Conservation (phyloP, 1,140 invertebrate genomes). For the Brachionus koreanus region DNA sequence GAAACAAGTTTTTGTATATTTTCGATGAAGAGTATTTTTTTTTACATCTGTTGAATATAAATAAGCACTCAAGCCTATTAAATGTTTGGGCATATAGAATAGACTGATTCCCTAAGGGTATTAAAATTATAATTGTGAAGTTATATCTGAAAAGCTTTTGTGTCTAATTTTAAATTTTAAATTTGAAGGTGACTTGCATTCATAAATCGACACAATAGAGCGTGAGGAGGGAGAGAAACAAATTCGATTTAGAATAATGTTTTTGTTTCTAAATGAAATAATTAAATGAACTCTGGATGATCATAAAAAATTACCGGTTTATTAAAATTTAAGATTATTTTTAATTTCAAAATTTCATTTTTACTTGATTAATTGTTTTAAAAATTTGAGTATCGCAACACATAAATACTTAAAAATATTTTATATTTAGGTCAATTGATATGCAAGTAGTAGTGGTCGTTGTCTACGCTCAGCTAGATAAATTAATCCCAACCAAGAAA, state of each 20-base stretch:
- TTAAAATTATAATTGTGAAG: neutral
- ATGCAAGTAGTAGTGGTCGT: neutral
- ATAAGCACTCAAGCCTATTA: too few species aligned
- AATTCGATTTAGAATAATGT: neutral
- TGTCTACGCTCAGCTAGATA: neutral
- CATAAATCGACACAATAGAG: neutral
- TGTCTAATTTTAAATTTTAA: neutral
- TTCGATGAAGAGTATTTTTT: too few species aligned
- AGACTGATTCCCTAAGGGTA: too few species aligned
- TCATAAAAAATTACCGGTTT: conserved; percentile 39
- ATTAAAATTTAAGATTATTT: neutral
- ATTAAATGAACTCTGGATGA: neutral
- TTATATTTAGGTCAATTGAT: conserved; percentile 1
- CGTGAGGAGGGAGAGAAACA: neutral
- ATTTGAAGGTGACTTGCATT: neutral
- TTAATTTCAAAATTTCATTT: neutral
- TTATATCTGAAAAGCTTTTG: neutral
- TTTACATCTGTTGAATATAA: too few species aligned
- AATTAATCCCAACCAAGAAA: neutral
- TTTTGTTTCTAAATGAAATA: neutral
- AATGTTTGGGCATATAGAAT: too few species aligned
- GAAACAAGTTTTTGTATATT: too few species aligned
- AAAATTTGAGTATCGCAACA: neutral
- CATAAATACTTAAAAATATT: neutral
- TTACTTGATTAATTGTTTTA: conserved; percentile 29